Evolutionary conservation across 1,140 invertebrate genomes (phyloP).

Genomic region (Calliphora vicina): DNA sequence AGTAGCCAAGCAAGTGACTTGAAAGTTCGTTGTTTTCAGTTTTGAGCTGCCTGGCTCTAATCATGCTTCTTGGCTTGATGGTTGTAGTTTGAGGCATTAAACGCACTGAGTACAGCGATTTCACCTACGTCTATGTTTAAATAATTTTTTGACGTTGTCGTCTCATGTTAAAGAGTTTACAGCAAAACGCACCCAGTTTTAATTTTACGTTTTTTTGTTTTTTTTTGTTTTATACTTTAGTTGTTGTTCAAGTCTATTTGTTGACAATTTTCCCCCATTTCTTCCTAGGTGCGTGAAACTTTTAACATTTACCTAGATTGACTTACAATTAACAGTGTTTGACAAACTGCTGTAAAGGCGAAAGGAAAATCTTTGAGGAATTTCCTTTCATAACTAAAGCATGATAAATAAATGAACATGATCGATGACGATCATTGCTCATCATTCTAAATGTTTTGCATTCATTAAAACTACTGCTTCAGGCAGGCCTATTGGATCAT

Average conservation of each 20-base stretch:
- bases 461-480: no score
- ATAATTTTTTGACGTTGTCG: background rate
- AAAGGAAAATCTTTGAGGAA: background rate
- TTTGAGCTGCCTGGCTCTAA: background rate
- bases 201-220: background rate
- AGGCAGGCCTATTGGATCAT: no score
- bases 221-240: background rate
- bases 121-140: background rate
- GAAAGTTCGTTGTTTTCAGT: background rate
- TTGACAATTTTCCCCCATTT: background rate
- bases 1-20: background rate
- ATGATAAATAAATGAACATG: no score
- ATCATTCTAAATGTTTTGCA: no score
- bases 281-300: background rate
- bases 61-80: background rate
- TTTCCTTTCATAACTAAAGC: no score
- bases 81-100: background rate
- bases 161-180: background rate
- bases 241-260: background rate
- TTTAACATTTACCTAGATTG: background rate
- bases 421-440: no score
- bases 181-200: constrained; percentile 15
- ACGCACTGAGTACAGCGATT: constrained; percentile 8
- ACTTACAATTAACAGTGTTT: background rate
- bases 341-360: background rate